Base-by-base conservation (phyloP, 2,797 vertebrate genomes). In the Sebastes taczanowskii region DNA sequence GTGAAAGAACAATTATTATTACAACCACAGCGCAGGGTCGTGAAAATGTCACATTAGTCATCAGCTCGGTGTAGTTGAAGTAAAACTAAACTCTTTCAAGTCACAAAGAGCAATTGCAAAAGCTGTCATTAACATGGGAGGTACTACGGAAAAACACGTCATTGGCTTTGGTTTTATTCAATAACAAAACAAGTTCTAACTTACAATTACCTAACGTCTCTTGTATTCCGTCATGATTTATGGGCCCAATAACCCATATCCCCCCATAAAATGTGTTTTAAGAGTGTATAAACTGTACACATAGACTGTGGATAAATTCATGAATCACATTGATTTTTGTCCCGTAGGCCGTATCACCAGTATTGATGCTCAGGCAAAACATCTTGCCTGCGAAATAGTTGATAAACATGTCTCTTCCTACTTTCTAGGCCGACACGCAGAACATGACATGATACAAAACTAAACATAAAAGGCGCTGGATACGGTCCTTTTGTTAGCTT, bases 41-140 rank as follows among this genome's bases (percentile, higher is more conserved):
- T 83, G 66, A 65, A 88, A 91, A 91, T 87, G 85, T 89, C 86
- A 78, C 27, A 90, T 93, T 89, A 93, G 82, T 91, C 92, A 91
- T 72, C 72, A 76, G 71, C 72, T 88, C 77, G 70, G 84, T 86
- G 69, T 75, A 82, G 88, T 70, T 87, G 66, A 88, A 65, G 71
- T 85, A 60, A 90, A 90, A 83, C 71, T 61, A 56, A 74, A 83
- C 42, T 59, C 49, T 74, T 83, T 88, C 29, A 77, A 86, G 76
- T 89, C 77, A 89, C 70, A 86, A 83, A 83, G 75, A 78, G 70
- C 16, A 76, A 83, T 87, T 85, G 80, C 84, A 80, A 84, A 84
- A 84, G 69, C 60, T 68, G 67, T 82, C 72, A 80, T 88, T 83
- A 90, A 83, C 77, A 80, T 78, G 81, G 84, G 68, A 89, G 82